Percentiles rank a stretch among this genome's conserved stretches.
Evolutionary conservation across 2,797 vertebrate genomes (phyloP).

Genomic region (Argentina silus): DNA sequence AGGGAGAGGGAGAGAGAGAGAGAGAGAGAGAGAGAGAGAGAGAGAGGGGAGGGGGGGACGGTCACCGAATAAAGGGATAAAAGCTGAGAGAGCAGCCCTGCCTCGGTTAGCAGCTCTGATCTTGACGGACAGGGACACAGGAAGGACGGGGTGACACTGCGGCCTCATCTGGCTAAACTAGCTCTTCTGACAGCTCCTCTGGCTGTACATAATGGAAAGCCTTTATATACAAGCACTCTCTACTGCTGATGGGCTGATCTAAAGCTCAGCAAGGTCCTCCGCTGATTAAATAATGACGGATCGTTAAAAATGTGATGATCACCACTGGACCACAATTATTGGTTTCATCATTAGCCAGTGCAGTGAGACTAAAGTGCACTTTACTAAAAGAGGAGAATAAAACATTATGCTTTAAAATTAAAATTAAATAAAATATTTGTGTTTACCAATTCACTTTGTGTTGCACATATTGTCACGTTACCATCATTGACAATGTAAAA

Average conservation of each 20-base stretch:
- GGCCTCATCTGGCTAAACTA: conserved; percentile 71
- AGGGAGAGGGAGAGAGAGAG: background rate
- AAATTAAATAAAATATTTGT: background rate
- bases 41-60: conserved; percentile 58
- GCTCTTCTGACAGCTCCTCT: conserved; percentile 67
- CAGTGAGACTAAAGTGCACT: background rate
- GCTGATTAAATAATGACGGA: conserved; percentile 34
- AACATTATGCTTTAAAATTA: background rate
- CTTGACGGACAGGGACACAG: conserved; percentile 69
- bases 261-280: conserved; percentile 11
- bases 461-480: background rate
- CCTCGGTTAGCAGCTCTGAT: conserved; percentile 65
- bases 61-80: conserved; percentile 71
- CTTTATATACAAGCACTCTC: conserved; percentile 32
- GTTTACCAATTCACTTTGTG: background rate
- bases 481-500: background rate
- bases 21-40: background rate
- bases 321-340: conserved; percentile 5
- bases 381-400: background rate
- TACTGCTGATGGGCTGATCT: conserved; percentile 26
- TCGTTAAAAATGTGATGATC: conserved; percentile 36
- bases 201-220: conserved; percentile 41
- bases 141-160: conserved; percentile 57
- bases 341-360: background rate
- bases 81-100: conserved; percentile 65